A percentile compares a stretch with the other conserved stretches of the same genome.
Evolutionary conservation across 2,797 vertebrate genomes (phyloP).

Genomic region (Peromyscus attwateri): DNA sequence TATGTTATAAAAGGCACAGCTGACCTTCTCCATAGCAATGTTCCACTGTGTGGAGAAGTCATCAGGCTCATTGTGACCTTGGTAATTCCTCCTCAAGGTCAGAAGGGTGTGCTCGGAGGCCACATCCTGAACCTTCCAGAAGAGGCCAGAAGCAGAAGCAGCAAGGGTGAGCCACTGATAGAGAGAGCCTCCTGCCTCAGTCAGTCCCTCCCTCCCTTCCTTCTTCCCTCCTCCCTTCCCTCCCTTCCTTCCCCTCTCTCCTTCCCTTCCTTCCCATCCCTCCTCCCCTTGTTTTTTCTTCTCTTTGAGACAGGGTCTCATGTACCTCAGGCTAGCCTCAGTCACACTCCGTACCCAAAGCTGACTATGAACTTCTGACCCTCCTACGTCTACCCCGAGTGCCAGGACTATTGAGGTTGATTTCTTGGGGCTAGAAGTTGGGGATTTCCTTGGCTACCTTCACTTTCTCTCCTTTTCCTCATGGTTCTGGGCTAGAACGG

Average conservation of each 20-base stretch:
- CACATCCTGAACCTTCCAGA: neutral
- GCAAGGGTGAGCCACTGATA: too few relatives aligned
- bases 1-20: neutral
- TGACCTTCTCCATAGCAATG: slow-evolving; percentile 49
- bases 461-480: neutral
- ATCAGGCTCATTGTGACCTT: neutral
- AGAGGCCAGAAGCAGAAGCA: neutral
- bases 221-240: too few relatives aligned
- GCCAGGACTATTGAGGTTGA: neutral
- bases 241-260: too few relatives aligned
- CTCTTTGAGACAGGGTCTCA: neutral
- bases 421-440: neutral
- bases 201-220: neutral
- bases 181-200: neutral
- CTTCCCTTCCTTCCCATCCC: too few relatives aligned
- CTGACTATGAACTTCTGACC: neutral
- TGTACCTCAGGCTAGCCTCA: neutral
- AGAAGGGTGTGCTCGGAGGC: neutral
- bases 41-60: slow-evolving; percentile 10
- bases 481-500: fast-evolving
- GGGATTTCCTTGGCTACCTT: neutral
- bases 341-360: neutral
- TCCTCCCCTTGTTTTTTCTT: neutral
- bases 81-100: slow-evolving; percentile 25
- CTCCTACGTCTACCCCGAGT: neutral